Conservation (phyloP, 2,113 vertebrate species). For the Centropristis striata region DNA sequence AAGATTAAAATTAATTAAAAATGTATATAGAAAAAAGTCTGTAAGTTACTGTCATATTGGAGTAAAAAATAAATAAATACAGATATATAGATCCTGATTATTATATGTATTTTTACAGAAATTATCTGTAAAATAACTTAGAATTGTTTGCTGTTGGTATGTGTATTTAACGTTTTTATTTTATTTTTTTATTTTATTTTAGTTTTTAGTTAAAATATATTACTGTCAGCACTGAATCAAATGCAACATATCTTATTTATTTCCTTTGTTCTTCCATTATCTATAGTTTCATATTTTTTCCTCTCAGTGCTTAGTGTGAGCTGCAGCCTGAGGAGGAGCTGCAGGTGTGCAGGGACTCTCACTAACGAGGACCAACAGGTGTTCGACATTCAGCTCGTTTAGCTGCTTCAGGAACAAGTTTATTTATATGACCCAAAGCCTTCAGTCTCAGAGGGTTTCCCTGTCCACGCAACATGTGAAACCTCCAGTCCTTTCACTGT, state of each 20-base stretch:
- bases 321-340: background rate
- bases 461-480: background rate
- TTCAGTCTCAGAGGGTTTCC: background rate
- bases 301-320: background rate
- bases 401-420: background rate
- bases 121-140: no score
- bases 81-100: no score
- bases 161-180: no score
- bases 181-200: no score
- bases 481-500: background rate
- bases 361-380: slow-evolving; percentile 6
- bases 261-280: background rate
- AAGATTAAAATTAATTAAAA: no score
- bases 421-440: background rate
- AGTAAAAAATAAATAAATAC: no score
- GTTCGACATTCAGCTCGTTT: background rate
- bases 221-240: background rate
- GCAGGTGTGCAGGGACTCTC: background rate
- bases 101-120: no score
- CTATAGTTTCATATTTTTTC: background rate
- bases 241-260: no score
- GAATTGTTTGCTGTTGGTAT: no score
- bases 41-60: no score
- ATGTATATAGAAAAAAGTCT: no score
- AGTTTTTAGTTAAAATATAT: no score